Base-by-base conservation (phyloP, 2,888 invertebrate species). In the Thyatira batis region DNA sequence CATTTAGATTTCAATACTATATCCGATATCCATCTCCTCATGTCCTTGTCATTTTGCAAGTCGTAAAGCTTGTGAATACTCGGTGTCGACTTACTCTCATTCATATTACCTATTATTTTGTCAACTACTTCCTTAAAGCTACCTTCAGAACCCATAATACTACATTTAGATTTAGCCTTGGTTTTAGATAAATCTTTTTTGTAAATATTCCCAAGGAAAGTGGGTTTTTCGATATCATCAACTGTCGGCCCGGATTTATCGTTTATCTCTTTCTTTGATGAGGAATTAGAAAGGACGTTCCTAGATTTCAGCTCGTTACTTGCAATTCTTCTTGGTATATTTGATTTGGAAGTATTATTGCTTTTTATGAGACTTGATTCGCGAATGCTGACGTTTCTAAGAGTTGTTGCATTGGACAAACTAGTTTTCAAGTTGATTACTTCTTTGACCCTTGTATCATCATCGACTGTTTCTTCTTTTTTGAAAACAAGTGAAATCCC, bases 401-500 rank as follows among this genome's bases (percentile, higher is more conserved):
- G 27, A 6, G 46, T 13, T 25, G 17, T 6, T 13, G 28, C 1
- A 39, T 39, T 39, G 1, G 39, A 39, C 17, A 28, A 10, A 10
- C 23, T 48, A 17, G 9, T 10, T 9, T 13, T 48, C 11, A 27
- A 17, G 4, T 17, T 8, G n/a, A 46, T 17, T 17, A 25, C 52
- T 50, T 56, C 55, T 45, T 60, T 63, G 45, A 28, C 60, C 50
- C 45, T 58, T 57, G 58, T 68, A 52, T 58, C 60, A 10, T 57
- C 50, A 20, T 54, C 21, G 13, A 57, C 53, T 57, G 76, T 78
- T 2, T 76, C 67, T 49, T 76, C 69, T 65, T 69, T 73, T 58
- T 74, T 71, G 50, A 72, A 78, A 28, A 78, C 65, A 2, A 82
- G 54, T 21, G 82, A 79, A 49, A 77, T 71, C 3, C 66, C 71